A percentile compares a stretch with the other conserved stretches of the same genome.
Evolutionary conservation across 1,140 invertebrate genomes (phyloP).

Genomic region (Coelopa frigida): DNA sequence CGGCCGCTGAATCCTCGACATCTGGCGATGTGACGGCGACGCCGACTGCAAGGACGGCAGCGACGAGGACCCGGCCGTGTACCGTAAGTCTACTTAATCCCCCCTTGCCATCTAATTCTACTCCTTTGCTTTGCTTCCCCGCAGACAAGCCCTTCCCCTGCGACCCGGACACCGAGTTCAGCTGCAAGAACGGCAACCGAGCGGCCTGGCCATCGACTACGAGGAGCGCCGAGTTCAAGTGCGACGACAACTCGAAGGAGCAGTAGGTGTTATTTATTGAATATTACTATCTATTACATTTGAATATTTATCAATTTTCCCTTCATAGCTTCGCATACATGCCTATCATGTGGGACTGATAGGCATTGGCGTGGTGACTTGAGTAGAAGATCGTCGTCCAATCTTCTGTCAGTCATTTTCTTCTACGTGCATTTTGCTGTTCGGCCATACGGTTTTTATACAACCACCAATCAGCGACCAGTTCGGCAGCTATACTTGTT

Average conservation of each 20-base stretch:
- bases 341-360: too few relatives aligned
- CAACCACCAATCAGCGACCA: conserved; percentile 83
- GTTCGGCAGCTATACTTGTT: conserved; percentile 69
- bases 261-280: too few relatives aligned
- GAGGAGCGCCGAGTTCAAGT: conserved; percentile 93
- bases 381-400: conserved; percentile 89
- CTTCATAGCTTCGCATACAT: too few relatives aligned
- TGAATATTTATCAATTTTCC: too few relatives aligned
- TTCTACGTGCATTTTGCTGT: conserved; percentile 76
- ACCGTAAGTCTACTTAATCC: conserved; percentile 54
- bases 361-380: conserved; percentile 89
- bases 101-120: background rate
- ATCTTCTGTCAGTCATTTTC: too few relatives aligned
- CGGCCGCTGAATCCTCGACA: conserved; percentile 87
- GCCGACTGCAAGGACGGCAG: conserved; percentile 90
- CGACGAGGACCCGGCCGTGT: conserved; percentile 84
- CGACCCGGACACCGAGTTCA: conserved; percentile 75
- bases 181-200: conserved; percentile 88
- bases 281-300: too few relatives aligned
- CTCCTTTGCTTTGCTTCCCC: background rate
- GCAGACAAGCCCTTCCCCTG: conserved; percentile 70
- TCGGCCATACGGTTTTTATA: too few relatives aligned
- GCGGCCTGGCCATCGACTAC: conserved; percentile 49
- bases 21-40: conserved; percentile 94
- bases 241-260: conserved; percentile 74